A percentile compares a stretch with the other conserved stretches of the same genome.
phyloP scores from a whole-genome alignment of 1,140 invertebrate species.

The Penaeus japonicus region DNA sequence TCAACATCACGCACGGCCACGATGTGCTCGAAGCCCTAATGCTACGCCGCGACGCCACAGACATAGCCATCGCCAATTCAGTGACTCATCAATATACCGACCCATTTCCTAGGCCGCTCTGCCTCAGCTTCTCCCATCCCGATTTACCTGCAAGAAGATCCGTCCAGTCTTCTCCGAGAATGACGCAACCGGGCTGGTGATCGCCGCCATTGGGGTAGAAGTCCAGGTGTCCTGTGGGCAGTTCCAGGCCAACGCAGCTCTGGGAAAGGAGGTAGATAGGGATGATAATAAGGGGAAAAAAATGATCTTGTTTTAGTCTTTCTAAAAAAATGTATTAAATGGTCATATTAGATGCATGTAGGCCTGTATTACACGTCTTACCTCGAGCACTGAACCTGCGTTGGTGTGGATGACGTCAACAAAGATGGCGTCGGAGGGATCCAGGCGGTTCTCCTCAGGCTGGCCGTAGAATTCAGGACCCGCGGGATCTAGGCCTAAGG shows the following conservation, averaged over 20 bases:
- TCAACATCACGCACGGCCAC: too few relatives aligned
- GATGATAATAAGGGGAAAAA: too few relatives aligned
- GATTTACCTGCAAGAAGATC: conserved; percentile 4
- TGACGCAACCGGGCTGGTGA: conserved; percentile 30
- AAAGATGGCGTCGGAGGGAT: conserved; percentile 18
- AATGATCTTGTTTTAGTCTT: too few relatives aligned
- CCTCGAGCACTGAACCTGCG: background rate
- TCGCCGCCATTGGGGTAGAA: conserved; percentile 36
- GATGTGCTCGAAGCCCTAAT: too few relatives aligned
- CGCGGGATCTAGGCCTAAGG: conserved; percentile 26
- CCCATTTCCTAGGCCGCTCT: too few relatives aligned
- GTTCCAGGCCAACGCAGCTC: background rate
- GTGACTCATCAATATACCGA: too few relatives aligned
- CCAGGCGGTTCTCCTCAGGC: background rate
- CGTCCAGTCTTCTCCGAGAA: background rate
- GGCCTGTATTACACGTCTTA: background rate
- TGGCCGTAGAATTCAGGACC: conserved; percentile 10
- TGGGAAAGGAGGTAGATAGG: background rate
- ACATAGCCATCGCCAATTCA: too few relatives aligned
- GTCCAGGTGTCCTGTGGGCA: conserved; percentile 8
- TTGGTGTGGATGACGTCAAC: conserved; percentile 41
- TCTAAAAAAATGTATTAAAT: too few relatives aligned
- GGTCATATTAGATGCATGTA: too few relatives aligned
- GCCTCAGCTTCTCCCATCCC: too few relatives aligned
- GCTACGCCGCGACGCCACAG: too few relatives aligned